These are phyloP conservation scores for Masticophis lateralis DNA, from an alignment of 2,797 vertebrate species.

Conservation along the genomic window DNA sequence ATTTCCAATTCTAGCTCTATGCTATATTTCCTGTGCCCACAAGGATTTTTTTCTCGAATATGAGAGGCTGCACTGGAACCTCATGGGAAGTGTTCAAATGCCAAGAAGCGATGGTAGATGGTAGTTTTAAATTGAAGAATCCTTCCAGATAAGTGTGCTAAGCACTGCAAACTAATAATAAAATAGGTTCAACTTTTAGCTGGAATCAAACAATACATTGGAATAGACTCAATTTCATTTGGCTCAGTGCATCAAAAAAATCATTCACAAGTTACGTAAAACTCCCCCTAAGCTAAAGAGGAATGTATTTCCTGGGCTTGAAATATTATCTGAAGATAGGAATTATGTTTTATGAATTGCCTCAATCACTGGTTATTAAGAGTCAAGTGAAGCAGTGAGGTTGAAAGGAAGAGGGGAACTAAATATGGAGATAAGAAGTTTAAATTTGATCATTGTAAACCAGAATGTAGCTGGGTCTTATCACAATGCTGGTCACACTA, in stretches of 20 bases:
- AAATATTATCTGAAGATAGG: neutral
- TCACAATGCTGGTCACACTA: neutral
- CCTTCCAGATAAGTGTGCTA: neutral
- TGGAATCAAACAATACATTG: too few species aligned
- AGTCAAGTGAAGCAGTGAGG: neutral
- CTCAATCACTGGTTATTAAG: neutral
- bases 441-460: neutral
- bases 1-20: neutral
- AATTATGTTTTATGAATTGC: neutral
- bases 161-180: neutral
- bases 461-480: neutral
- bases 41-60: neutral
- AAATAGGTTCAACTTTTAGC: neutral
- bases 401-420: neutral
- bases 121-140: neutral
- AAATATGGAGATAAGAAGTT: neutral
- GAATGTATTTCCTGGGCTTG: neutral
- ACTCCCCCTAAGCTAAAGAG: neutral
- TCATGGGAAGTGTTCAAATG: neutral
- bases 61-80: neutral
- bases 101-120: neutral
- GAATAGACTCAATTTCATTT: neutral
- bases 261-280: neutral
- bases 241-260: neutral
- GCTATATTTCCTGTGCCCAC: neutral